Base-by-base conservation (phyloP, 1,140 invertebrate species). In the Asobara japonica region DNA sequence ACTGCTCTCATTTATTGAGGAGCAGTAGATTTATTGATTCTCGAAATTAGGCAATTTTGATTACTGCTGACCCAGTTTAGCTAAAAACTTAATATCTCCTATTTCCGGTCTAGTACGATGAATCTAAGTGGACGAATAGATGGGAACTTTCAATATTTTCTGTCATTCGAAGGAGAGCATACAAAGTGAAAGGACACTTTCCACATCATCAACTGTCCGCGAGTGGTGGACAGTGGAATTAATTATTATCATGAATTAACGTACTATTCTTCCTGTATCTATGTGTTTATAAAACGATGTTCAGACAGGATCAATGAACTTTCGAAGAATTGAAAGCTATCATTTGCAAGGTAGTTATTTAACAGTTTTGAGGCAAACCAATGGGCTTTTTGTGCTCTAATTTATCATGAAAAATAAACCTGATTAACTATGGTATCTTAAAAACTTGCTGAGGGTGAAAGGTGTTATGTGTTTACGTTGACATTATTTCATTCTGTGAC, bases 151-250 rank as follows among this genome's bases (percentile, higher is more conserved):
- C 51, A 18, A 56, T 22, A 56, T 56, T 56, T 56, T 22, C 51
- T 56, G 51, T 3, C 18, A 56, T 3, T 56, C 25, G 20, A 27
- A 22, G 51, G 22, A 56, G 51, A 27, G 51, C 51, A 56, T 56
- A 22, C 22, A 18, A 56, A 56, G 51, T 56, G 51, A 56, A 56
- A 56, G 51, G 51, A 56, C 51, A 56, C 51, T 56, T 56, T 56
- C 51, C 51, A 56, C 51, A 13, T 56, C 51, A 56, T 56, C 22
- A 13, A 56, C 20, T 56, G 51, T 3, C 10, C 22, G 51, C 0
- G 3, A 56, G 45, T 51, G n/a, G 45, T 7, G n/a, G 41, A 45
- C 41, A 3, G 41, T 1, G 20, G 20, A 51, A 56, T 56, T 56
- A 25, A 56, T 56, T 56, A 51, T 51, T 51, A 56, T 56, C 22